Percentiles rank a stretch among this genome's conserved stretches.
Evolutionary conservation across 2,797 vertebrate species (phyloP).

Genomic region (Manis javanica): DNA sequence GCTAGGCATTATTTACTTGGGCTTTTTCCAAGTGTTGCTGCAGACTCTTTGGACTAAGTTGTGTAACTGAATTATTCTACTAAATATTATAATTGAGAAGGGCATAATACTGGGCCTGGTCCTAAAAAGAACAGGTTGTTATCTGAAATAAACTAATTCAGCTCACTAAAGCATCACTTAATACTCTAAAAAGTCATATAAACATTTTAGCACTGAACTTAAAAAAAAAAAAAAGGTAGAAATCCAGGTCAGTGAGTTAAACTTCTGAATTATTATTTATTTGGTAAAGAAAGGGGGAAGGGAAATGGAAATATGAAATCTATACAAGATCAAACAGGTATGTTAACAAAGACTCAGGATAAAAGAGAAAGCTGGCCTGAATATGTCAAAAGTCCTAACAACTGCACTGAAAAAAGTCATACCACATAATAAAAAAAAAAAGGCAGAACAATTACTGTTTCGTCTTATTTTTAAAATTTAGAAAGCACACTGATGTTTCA

Average conservation of each 20-base stretch:
- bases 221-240: background rate
- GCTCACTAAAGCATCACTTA: background rate
- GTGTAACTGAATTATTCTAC: background rate
- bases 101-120: background rate
- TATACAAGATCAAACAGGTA: background rate
- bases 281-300: background rate
- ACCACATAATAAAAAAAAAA: background rate
- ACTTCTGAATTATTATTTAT: background rate
- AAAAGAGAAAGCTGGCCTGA: background rate
- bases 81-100: background rate
- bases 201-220: background rate
- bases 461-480: conserved; percentile 49
- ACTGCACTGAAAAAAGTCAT: background rate
- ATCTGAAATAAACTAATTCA: background rate
- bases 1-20: background rate
- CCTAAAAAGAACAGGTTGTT: conserved; percentile 34
- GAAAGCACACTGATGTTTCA: conserved; percentile 25
- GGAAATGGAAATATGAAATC: background rate
- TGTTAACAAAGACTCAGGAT: background rate
- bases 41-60: background rate
- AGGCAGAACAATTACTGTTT: background rate
- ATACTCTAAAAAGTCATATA: background rate
- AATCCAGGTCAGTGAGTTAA: conserved; percentile 6
- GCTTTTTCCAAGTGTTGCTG: conserved; percentile 9
- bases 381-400: conserved; percentile 29